These are phyloP conservation scores for Antheraea mylitta DNA, from an alignment of 1,140 invertebrate species.

Conservation along the genomic window DNA sequence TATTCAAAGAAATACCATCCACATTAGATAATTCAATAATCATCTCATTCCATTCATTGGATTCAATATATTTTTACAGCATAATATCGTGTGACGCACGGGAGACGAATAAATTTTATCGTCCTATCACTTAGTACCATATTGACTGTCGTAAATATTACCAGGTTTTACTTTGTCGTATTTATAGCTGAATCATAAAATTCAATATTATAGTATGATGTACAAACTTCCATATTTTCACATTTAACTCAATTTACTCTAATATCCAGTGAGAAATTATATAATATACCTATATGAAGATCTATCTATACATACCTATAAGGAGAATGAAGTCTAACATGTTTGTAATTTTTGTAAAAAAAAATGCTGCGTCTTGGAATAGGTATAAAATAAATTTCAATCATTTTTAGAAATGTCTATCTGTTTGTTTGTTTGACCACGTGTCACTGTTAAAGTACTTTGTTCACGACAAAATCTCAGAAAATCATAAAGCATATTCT, in stretches of 20 bases:
- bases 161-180: constrained; percentile 51
- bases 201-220: background rate
- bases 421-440: too few species aligned
- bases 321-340: too few species aligned
- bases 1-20: constrained; percentile 4
- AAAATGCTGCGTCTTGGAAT: too few species aligned
- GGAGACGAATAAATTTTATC: constrained; percentile 47
- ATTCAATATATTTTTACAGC: constrained; percentile 4
- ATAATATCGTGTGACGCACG: constrained; percentile 14
- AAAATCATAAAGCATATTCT: too few species aligned
- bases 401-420: too few species aligned
- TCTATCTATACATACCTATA: too few species aligned
- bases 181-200: constrained; percentile 34
- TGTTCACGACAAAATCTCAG: too few species aligned
- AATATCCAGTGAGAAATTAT: background rate
- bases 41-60: constrained; percentile 12
- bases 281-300: background rate
- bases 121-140: constrained; percentile 52
- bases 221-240: background rate
- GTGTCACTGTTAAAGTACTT: too few species aligned
- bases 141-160: constrained; percentile 50
- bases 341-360: too few species aligned
- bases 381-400: too few species aligned
- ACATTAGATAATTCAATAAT: constrained; percentile 14
- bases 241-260: background rate